phyloP scores from a whole-genome alignment of 2,113 vertebrate genomes.

The Semicossyphus pulcher region DNA sequence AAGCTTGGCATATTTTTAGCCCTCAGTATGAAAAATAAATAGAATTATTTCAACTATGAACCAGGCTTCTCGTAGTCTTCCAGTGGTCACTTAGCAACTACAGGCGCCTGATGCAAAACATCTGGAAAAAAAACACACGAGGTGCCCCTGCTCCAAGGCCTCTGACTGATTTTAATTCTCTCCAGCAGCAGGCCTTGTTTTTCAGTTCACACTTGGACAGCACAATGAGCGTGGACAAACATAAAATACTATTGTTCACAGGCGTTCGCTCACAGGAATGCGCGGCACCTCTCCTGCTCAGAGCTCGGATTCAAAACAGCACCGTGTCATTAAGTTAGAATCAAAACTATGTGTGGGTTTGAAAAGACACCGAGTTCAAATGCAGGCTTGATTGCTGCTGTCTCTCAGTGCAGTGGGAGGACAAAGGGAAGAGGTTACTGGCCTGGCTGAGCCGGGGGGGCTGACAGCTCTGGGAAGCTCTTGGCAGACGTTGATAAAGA shows the following conservation, averaged over 20 bases:
- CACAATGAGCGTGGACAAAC: slow-evolving; percentile 26
- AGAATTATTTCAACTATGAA: slow-evolving; percentile 2
- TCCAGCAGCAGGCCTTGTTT: slow-evolving; percentile 29
- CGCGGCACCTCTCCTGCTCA: slow-evolving; percentile 1
- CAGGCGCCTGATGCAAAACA: slow-evolving; percentile 2
- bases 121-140: slow-evolving; percentile 2
- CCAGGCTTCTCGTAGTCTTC: not conserved
- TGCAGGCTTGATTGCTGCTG: slow-evolving; percentile 22
- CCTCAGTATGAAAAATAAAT: not conserved
- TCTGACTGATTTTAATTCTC: slow-evolving; percentile 29
- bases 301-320: slow-evolving; percentile 1
- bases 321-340: slow-evolving; percentile 26
- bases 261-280: slow-evolving; percentile 34
- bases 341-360: slow-evolving; percentile 25
- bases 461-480: slow-evolving; percentile 58
- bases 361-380: slow-evolving; percentile 13
- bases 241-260: slow-evolving; percentile 64
- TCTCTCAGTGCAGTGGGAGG: slow-evolving; percentile 28
- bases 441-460: slow-evolving; percentile 27
- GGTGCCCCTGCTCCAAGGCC: not conserved
- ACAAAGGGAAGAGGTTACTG: slow-evolving; percentile 33
- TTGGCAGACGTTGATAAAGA: slow-evolving; percentile 65
- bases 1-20: slow-evolving; percentile 5
- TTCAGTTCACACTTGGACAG: slow-evolving; percentile 50
- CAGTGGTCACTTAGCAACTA: slow-evolving; percentile 40